Evolutionary conservation across 2,797 vertebrate species (phyloP).

Genomic region (Eulemur mongoz): DNA sequence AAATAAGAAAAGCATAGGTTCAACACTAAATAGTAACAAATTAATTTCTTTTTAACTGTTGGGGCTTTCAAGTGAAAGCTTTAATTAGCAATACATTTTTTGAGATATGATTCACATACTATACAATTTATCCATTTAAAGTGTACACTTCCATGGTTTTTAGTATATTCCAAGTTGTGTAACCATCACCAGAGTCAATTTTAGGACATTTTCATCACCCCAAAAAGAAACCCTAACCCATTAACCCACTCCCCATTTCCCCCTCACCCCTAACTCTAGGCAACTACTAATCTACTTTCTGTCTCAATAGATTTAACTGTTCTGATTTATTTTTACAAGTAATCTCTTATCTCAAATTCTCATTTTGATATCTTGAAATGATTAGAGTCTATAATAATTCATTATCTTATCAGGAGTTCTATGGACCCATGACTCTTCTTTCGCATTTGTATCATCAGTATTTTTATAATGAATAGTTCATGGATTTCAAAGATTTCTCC

Average conservation of each 20-base stretch:
- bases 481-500: neutral
- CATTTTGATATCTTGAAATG: neutral
- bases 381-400: neutral
- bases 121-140: neutral
- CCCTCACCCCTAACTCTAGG: neutral
- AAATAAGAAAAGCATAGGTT: neutral
- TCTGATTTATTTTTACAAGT: neutral
- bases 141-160: neutral
- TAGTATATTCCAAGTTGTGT: neutral
- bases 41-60: constrained; percentile 11
- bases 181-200: neutral
- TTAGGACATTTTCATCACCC: neutral
- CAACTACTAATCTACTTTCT: neutral
- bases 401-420: neutral
- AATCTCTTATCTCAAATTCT: neutral
- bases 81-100: neutral
- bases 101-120: constrained; percentile 17
- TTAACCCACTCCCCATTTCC: neutral
- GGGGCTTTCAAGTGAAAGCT: neutral
- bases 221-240: neutral
- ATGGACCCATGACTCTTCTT: neutral
- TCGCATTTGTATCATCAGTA: neutral
- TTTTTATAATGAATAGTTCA: neutral
- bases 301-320: neutral
- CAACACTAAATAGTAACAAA: neutral